These are phyloP conservation scores for Ferdinandea cuprea DNA, from an alignment of 2,888 invertebrate species.

Conservation along the genomic window DNA sequence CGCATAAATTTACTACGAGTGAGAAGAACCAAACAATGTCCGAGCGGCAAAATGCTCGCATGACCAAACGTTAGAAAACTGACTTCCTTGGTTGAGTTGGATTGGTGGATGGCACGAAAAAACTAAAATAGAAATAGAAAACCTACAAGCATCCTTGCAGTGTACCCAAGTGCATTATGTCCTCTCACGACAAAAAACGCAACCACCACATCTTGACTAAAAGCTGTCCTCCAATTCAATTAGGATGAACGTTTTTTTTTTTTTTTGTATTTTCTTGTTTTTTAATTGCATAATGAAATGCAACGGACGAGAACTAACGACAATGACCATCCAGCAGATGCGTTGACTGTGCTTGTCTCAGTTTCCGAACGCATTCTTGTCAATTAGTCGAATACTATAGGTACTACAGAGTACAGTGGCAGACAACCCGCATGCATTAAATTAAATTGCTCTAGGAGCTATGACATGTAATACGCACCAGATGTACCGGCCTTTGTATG, in stretches of 20 bases:
- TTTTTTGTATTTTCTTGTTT: too few species aligned
- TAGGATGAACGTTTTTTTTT: constrained; percentile 57
- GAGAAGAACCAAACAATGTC: constrained; percentile 3
- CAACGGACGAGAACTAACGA: constrained; percentile 14
- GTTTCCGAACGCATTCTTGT: constrained; percentile 36
- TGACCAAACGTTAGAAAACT: constrained; percentile 43
- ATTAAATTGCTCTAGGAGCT: constrained; percentile 33
- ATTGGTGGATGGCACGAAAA: neutral
- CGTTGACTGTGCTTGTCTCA: constrained; percentile 42
- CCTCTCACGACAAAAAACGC: constrained; percentile 32
- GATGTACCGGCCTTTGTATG: constrained; percentile 82
- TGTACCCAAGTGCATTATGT: constrained; percentile 15
- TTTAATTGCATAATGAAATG: constrained; percentile 66
- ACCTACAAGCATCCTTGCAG: constrained; percentile 8
- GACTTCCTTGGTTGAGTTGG: neutral
- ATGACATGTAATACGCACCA: constrained; percentile 76
- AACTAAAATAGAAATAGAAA: constrained; percentile 2
- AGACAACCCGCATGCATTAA: constrained; percentile 28
- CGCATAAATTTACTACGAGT: constrained; percentile 35
- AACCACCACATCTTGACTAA: constrained; percentile 20
- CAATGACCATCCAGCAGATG: constrained; percentile 13
- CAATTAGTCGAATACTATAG: constrained; percentile 48
- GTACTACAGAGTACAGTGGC: too few species aligned
- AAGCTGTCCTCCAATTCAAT: constrained; percentile 64
- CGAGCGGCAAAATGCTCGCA: constrained; percentile 44